Percentiles rank a stretch among this genome's conserved stretches.
These are phyloP conservation scores for Xyrauchen texanus DNA, from an alignment of 2,113 vertebrate species.

Conservation along the genomic window DNA sequence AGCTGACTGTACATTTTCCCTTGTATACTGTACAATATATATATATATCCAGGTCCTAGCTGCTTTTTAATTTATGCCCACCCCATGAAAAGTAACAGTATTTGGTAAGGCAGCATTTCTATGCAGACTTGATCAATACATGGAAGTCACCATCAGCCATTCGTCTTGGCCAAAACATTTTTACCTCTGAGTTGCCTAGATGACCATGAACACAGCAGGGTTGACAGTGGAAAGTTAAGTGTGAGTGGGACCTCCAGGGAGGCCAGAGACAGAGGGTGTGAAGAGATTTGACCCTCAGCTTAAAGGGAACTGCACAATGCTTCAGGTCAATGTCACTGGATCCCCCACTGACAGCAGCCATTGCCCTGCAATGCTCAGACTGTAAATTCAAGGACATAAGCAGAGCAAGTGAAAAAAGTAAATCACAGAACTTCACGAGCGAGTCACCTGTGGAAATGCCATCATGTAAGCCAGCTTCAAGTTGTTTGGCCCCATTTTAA, in stretches of 20 bases:
- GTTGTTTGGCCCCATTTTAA: no score
- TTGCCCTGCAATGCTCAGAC: constrained; percentile 59
- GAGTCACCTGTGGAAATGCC: no score
- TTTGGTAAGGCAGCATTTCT: neutral
- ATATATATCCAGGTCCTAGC: neutral
- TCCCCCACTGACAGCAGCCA: constrained; percentile 56
- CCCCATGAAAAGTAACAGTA: neutral
- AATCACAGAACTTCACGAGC: no score
- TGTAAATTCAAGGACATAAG: constrained; percentile 14
- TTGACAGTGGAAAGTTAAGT: constrained; percentile 46
- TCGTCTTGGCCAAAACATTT: neutral
- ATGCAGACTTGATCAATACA: constrained; percentile 6
- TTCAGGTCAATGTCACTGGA: constrained; percentile 69
- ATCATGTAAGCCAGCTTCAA: no score
- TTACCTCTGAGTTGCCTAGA: constrained; percentile 20
- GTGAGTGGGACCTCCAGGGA: constrained; percentile 44
- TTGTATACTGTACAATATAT: neutral
- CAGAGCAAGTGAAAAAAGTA: neutral
- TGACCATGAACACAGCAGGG: constrained; percentile 34
- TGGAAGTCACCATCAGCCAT: neutral
- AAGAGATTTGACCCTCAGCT: constrained; percentile 41
- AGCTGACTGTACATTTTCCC: neutral
- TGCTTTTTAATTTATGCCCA: neutral
- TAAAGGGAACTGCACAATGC: constrained; percentile 49
- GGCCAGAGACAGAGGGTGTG: constrained; percentile 39